A percentile compares a stretch with the other conserved stretches of the same genome.
These are phyloP conservation scores for Zonotrichia leucophrys DNA, from an alignment of 2,113 vertebrate species.

Conservation along the genomic window DNA sequence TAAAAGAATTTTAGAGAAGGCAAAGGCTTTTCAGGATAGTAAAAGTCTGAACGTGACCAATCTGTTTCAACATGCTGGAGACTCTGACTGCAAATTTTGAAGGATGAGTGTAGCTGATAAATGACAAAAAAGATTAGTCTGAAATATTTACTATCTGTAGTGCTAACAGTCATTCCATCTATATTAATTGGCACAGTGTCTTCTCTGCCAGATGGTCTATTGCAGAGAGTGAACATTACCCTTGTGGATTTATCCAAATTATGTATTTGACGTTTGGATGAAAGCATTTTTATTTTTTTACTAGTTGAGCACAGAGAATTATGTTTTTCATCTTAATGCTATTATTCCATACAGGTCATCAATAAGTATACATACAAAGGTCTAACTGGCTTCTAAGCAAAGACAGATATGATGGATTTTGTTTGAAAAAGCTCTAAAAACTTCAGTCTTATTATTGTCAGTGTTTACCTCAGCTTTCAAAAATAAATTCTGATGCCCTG, in stretches of 20 bases:
- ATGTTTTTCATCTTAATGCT: background rate
- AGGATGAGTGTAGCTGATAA: slow-evolving; percentile 8
- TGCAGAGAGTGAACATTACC: slow-evolving; percentile 6
- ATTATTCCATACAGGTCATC: background rate
- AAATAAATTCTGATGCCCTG: background rate
- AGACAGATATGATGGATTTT: background rate
- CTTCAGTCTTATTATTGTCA: background rate
- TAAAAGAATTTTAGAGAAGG: background rate
- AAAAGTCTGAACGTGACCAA: background rate
- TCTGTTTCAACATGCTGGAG: background rate
- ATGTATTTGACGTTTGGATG: slow-evolving; percentile 5
- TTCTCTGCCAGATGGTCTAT: slow-evolving; percentile 58
- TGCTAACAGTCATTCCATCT: background rate
- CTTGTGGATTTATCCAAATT: slow-evolving; percentile 6
- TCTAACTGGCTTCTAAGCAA: background rate
- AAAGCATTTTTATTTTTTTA: slow-evolving; percentile 2
- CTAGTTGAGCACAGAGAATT: background rate
- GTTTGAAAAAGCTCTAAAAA: background rate
- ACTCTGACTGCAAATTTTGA: background rate
- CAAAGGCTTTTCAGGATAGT: background rate
- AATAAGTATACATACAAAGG: background rate
- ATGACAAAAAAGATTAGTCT: background rate
- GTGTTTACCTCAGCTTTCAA: background rate
- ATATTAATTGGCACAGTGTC: slow-evolving; percentile 30
- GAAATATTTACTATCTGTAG: slow-evolving; percentile 31